Conservation (phyloP, 2,797 vertebrate species). For the Melanitta fusca region DNA sequence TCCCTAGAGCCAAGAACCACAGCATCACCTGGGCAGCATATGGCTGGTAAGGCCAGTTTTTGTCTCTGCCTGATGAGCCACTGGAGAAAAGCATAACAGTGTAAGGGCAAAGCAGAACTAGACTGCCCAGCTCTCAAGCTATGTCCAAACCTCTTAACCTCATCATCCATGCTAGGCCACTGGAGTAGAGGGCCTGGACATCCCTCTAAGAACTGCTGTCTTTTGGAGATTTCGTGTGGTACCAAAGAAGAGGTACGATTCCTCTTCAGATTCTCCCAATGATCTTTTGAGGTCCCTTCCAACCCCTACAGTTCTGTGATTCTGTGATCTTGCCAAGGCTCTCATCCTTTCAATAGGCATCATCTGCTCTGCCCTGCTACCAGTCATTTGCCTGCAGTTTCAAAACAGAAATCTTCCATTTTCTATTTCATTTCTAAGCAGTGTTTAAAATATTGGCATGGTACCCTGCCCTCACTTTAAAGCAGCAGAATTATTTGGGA, state of each 20-base stretch:
- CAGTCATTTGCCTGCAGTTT: neutral
- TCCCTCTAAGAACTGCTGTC: neutral
- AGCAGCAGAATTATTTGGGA: neutral
- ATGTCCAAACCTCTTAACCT: neutral
- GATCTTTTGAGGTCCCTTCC: too few relatives aligned
- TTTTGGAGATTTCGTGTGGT: rapidly evolving
- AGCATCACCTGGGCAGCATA: rapidly evolving
- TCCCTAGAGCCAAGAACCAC: neutral
- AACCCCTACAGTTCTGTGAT: too few relatives aligned
- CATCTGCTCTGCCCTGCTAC: neutral
- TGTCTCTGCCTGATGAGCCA: neutral
- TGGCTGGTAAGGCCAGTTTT: neutral
- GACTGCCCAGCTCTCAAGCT: neutral
- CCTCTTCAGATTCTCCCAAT: neutral
- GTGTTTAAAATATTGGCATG: neutral
- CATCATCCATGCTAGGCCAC: too few relatives aligned
- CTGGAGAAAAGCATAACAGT: neutral
- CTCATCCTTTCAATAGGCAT: neutral
- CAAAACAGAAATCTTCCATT: neutral
- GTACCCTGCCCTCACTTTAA: neutral
- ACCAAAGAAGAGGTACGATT: neutral
- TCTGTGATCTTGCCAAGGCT: neutral
- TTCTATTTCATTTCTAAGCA: neutral
- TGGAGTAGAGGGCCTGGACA: neutral
- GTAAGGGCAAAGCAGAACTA: neutral